Percentiles rank a stretch among this genome's conserved stretches.
Evolutionary conservation across 35 echinoderm and acorn worm species (phyloP).

Genomic region (Amphiura filiformis): DNA sequence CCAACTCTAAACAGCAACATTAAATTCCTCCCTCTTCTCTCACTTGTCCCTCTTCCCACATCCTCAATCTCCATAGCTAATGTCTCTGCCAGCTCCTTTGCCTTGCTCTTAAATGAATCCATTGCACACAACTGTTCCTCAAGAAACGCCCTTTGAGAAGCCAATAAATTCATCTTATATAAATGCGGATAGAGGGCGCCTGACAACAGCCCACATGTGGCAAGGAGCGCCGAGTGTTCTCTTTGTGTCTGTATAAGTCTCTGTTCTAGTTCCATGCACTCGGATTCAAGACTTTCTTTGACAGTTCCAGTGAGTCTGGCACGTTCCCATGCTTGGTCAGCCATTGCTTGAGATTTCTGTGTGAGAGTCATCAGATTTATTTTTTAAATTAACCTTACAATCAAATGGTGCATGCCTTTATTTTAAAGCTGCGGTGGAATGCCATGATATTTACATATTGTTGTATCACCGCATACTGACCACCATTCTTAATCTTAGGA

Average conservation of each 20-base stretch:
- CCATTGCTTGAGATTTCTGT: constrained; percentile 81
- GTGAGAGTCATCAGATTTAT: not conserved
- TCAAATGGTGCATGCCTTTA: no score
- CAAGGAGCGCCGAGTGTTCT: constrained; percentile 48
- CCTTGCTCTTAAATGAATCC: constrained; percentile 56
- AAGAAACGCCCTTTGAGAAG: constrained; percentile 60
- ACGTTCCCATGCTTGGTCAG: constrained; percentile 69
- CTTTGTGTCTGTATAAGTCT: constrained; percentile 16
- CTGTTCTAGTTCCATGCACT: constrained; percentile 30
- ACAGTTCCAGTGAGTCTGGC: constrained; percentile 41
- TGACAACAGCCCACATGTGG: constrained; percentile 56
- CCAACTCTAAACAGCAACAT: constrained; percentile 61
- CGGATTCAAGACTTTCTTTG: constrained; percentile 67
- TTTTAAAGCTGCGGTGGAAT: not conserved
- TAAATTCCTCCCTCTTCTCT: constrained; percentile 23
- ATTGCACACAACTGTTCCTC: constrained; percentile 44
- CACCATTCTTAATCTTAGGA: no score
- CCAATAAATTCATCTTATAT: constrained; percentile 39
- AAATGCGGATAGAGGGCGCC: constrained; percentile 66
- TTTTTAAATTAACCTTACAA: not conserved
- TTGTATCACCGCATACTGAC: no score
- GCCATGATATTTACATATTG: not conserved
- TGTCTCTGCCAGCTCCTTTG: constrained; percentile 57
- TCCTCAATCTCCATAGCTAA: constrained; percentile 54
- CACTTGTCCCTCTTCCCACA: not conserved